Conservation (phyloP, 2,888 invertebrate species). For the Euclidia mi region DNA sequence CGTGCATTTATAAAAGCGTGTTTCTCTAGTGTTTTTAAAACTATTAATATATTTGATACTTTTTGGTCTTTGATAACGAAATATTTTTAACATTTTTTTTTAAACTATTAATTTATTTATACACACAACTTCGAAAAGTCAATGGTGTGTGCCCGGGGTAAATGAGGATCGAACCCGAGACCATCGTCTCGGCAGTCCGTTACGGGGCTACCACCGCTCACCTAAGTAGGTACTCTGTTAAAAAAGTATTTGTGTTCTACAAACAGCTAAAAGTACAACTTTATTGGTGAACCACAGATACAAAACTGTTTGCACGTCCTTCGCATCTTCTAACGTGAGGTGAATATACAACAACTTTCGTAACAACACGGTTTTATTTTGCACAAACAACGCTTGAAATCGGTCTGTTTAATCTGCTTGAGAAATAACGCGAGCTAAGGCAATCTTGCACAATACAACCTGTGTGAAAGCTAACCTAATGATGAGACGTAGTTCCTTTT, state of each 20-base stretch:
- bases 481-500: neutral
- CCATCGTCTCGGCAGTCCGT: too few species aligned
- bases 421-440: conserved; percentile 11
- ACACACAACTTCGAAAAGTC: too few species aligned
- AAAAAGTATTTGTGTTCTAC: neutral
- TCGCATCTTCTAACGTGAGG: conserved; percentile 45
- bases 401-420: conserved; percentile 16
- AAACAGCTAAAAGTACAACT: too few species aligned
- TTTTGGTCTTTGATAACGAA: too few species aligned
- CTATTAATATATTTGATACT: too few species aligned
- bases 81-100: too few species aligned
- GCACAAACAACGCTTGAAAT: conserved; percentile 26
- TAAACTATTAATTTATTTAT: too few species aligned
- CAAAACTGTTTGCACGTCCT: conserved; percentile 44
- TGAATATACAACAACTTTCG: conserved; percentile 33
- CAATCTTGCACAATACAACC: neutral
- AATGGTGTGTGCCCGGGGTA: too few species aligned
- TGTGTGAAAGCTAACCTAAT: neutral
- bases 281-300: conserved; percentile 8
- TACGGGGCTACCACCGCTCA: too few species aligned
- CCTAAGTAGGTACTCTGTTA: conserved; percentile 27
- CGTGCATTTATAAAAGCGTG: too few species aligned
- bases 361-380: conserved; percentile 20
- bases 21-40: too few species aligned
- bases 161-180: too few species aligned